Base-by-base conservation (phyloP, 2,797 vertebrate genomes). In the Mionectes olivaceus region DNA sequence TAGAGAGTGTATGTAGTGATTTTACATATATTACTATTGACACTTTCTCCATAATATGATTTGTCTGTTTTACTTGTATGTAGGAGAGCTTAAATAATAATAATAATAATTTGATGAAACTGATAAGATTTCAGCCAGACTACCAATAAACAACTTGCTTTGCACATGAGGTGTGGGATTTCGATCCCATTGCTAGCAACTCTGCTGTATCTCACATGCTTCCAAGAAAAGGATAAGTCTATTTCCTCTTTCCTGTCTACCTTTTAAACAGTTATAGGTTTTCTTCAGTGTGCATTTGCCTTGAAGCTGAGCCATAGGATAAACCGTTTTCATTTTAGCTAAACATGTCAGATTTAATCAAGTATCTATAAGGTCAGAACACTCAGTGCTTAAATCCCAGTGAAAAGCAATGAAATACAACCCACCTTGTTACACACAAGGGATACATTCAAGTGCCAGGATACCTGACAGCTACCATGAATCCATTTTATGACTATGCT, bases 281-380 rank as follows among this genome's bases (percentile, higher is more conserved):
- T 55, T 81, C 41, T 67, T 80, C 47, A 53, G 79, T 37, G 46
- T 46, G 35, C 14, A 52, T 84, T 89, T 97, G 50, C 84, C 96
- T 94, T 82, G 33, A 97, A 96, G 94, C 80, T 93, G 92, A 97
- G 95, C 76, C 89, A 96, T 7, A 27, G 91, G 83, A 94, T 79
- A 97, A 90, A 93, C 18, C 11, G 84, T 46, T 95, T 96, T 94
- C 50, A 57, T 87, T 92, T 96, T 73, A 96, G 57, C 80, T 79
- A 93, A 95, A 65, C 52, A 89, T 76, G 77, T 94, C 74, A 55
- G 55, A 89, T 23, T 39, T 79, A 94, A 85, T 19, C 37, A 85
- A 88, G 32, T 32, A 81, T 81, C 61, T 94, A 43, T 81, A 75
- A 96, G 71, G 94, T 95, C 86, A 92, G 50, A 95, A 71, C 30